Evolutionary conservation across 2,797 vertebrate genomes (phyloP).

Genomic region (Falco biarmicus): DNA sequence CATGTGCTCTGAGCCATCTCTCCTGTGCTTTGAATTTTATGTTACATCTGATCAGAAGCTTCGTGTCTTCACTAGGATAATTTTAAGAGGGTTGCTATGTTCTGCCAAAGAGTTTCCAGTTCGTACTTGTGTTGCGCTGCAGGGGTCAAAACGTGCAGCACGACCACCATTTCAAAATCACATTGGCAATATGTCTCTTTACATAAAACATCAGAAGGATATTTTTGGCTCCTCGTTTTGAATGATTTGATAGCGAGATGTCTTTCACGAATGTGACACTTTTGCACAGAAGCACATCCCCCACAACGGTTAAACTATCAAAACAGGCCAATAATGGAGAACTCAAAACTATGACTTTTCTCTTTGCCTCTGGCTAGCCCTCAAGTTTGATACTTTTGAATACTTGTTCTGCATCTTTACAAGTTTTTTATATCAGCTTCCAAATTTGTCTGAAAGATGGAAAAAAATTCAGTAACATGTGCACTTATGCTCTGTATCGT

Average conservation of each 20-base stretch:
- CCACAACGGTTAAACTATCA: constrained; percentile 22
- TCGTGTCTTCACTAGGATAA: background rate
- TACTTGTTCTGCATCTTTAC: constrained; percentile 20
- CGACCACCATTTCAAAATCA: background rate
- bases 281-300: constrained; percentile 21
- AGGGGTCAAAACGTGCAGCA: background rate
- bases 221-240: constrained; percentile 7
- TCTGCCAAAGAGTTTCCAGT: background rate
- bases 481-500: background rate
- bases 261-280: constrained; percentile 8
- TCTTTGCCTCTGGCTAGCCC: constrained; percentile 42
- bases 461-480: background rate
- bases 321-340: constrained; percentile 29
- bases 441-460: background rate
- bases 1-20: background rate
- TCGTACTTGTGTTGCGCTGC: background rate
- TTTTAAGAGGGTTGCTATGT: background rate
- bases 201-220: background rate
- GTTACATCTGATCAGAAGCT: background rate
- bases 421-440: constrained; percentile 1
- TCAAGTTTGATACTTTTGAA: constrained; percentile 36
- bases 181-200: background rate
- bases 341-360: constrained; percentile 22
- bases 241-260: background rate
- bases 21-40: background rate